Base-by-base conservation (phyloP, 2,888 invertebrate species). In the Dioctria rufipes region DNA sequence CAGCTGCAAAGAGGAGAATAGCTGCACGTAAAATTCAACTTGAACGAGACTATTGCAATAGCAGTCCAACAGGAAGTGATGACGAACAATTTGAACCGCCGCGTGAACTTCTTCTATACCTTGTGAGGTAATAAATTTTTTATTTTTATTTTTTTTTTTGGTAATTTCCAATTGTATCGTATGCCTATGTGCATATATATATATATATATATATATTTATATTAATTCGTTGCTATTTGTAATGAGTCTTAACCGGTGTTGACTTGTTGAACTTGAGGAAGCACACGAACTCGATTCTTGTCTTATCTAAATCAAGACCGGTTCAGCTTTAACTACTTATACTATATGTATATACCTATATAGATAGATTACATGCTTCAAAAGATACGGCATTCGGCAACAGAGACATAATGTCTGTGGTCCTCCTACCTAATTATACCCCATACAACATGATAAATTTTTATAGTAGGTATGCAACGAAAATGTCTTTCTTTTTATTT, bases 41-140 rank as follows among this genome's bases (percentile, higher is more conserved):
- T 83, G 90, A 91, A 83, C 88, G 90, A 67, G 88, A 87, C 69
- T 83, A 86, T 78, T 83, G 83, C 54, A 75, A 78, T 39, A 82
- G 78, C 54, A 80, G 80, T 43, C 60, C 80, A 75, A 42, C 75
- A 75, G 75, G 78, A 71, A 82, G 51, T 79, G 80, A 83, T 80
- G 85, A 85, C 42, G 83, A 84, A 78, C 90, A 90, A 82, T 92
- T 91, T 86, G 90, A 92, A 75, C 92, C 92, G 67, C 92, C 93
- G 46, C 92, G 91, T 84, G 91, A 93, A 83, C 87, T 93, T 82
- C 89, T 93, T 79, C 87, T 92, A 83, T 92, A 92, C 87, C 90
- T 93, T 85, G 92, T 93, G 86, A 92, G 93, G 93, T 93, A 90
- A 89, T 85, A 51, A 67, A 25, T 11, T 51, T 61, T 60, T 51